phyloP scores from a whole-genome alignment of 2,797 vertebrate genomes.

The Iguana delicatissima region DNA sequence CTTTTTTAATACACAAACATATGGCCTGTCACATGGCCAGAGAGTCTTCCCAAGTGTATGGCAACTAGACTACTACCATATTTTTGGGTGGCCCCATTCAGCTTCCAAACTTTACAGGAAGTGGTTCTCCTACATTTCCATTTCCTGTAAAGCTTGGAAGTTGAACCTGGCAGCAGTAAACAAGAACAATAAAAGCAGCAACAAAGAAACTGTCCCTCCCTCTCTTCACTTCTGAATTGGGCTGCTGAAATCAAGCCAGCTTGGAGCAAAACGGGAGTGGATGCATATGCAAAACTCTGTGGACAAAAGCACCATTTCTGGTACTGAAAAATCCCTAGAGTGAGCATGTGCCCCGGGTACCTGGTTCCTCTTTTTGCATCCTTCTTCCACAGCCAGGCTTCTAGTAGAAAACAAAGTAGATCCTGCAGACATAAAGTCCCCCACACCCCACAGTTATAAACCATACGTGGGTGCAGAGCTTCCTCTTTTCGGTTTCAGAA shows the following conservation, averaged over 20 bases:
- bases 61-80: not conserved
- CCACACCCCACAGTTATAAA: not conserved
- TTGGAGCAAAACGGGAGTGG: too few species aligned
- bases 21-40: not conserved
- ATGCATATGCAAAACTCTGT: too few species aligned
- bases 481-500: not conserved
- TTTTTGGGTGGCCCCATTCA: not conserved
- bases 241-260: too few species aligned
- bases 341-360: too few species aligned
- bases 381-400: too few species aligned
- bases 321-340: too few species aligned
- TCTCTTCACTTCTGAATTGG: too few species aligned
- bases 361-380: too few species aligned
- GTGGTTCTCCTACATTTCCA: not conserved
- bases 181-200: too few species aligned
- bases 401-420: not conserved
- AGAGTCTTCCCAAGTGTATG: not conserved
- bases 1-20: not conserved
- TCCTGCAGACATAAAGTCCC: not conserved
- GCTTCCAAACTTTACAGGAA: not conserved
- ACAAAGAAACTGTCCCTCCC: too few species aligned
- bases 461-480: not conserved
- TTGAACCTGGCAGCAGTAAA: too few species aligned
- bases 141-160: not conserved
- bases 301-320: too few species aligned